phyloP scores from a whole-genome alignment of 2,113 vertebrate genomes.

The Trichechus manatus region DNA sequence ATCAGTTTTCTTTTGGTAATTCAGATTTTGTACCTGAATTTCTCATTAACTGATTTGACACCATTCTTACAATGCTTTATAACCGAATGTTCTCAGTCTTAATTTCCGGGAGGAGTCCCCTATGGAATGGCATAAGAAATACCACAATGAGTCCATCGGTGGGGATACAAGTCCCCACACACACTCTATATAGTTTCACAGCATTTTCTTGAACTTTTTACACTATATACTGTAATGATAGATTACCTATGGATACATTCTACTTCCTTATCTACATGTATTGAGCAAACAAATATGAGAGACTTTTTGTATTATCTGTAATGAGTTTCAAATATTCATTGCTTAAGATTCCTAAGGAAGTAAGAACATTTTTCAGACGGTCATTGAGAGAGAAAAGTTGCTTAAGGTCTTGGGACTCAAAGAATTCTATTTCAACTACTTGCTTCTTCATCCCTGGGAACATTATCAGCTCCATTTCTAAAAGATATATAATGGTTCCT shows the following conservation, averaged over 20 bases:
- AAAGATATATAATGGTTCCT: not conserved
- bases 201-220: slow-evolving; percentile 27
- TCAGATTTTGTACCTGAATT: not conserved
- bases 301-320: slow-evolving; percentile 39
- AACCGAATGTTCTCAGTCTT: not conserved
- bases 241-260: not conserved
- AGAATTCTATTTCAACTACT: not conserved
- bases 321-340: slow-evolving; percentile 29
- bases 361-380: not conserved
- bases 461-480: slow-evolving; percentile 6
- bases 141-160: not conserved
- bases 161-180: not conserved
- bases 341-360: not conserved
- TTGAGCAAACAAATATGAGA: not conserved
- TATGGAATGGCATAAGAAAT: not conserved
- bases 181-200: not conserved
- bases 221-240: not conserved
- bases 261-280: not conserved
- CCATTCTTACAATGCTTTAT: not conserved
- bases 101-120: not conserved
- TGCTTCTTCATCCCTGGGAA: not conserved
- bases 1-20: not conserved
- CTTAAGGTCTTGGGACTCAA: slow-evolving; percentile 1
- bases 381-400: not conserved
- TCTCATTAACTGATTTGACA: not conserved